Conservation (phyloP, 1,140 invertebrate species). For the Procambarus clarkii region DNA sequence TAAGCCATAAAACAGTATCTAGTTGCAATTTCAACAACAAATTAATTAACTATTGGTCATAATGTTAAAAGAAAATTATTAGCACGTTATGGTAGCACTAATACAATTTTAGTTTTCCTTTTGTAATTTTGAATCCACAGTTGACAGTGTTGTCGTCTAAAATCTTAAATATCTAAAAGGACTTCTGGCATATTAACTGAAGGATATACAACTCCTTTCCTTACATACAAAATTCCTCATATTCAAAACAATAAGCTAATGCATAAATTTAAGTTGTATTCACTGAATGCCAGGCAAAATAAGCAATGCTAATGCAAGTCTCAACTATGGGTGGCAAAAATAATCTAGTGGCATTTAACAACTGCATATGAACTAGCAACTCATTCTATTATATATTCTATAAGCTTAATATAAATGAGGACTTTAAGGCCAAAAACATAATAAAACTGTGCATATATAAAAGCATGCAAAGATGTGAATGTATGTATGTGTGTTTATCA, state of each 20-base stretch:
- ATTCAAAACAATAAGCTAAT: neutral
- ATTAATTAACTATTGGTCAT: slow-evolving; percentile 7
- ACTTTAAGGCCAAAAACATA: neutral
- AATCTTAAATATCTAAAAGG: neutral
- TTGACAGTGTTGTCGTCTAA: neutral
- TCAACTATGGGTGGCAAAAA: slow-evolving; percentile 36
- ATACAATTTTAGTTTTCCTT: neutral
- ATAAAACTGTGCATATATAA: neutral
- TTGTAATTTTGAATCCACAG: neutral
- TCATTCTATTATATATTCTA: slow-evolving; percentile 15
- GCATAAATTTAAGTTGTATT: slow-evolving; percentile 17
- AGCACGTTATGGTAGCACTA: slow-evolving; percentile 2
- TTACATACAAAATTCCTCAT: neutral
- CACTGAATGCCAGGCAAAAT: slow-evolving; percentile 50
- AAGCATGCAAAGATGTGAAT: neutral
- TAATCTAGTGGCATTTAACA: slow-evolving; percentile 30
- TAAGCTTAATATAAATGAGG: neutral
- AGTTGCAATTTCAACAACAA: neutral
- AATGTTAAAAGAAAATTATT: slow-evolving; percentile 34
- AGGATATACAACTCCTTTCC: neutral
- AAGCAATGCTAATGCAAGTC: slow-evolving; percentile 47
- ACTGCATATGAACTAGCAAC: slow-evolving; percentile 33
- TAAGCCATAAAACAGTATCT: neutral
- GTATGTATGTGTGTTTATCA: neutral
- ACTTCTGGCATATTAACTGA: neutral